These are phyloP conservation scores for Anguilla marmorata DNA, from an alignment of 2,797 vertebrate species.

Conservation along the genomic window DNA sequence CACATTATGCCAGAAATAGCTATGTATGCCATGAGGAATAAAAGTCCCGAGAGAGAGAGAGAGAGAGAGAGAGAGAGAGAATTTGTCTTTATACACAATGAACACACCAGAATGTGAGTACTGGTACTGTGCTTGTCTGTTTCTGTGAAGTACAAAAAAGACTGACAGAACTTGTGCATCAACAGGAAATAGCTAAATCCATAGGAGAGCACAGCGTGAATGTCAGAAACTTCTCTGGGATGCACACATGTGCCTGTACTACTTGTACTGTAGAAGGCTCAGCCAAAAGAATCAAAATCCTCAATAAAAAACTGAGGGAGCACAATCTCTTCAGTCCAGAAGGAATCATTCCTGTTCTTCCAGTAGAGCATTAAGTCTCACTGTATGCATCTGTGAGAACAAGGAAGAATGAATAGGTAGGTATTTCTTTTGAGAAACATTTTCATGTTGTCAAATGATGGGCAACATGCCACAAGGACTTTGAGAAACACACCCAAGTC, in stretches of 20 bases:
- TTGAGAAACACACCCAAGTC: background rate
- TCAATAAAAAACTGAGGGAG: slow-evolving; percentile 93
- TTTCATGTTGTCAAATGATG: background rate
- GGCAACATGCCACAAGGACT: background rate
- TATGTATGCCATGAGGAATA: too few relatives aligned
- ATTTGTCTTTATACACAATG: too few relatives aligned
- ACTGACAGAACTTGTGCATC: slow-evolving; percentile 59
- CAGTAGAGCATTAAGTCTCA: slow-evolving; percentile 91
- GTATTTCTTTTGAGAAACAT: background rate
- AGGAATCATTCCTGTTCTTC: slow-evolving; percentile 90
- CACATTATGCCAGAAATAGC: too few relatives aligned
- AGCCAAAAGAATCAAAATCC: slow-evolving; percentile 89
- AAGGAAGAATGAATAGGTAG: background rate
- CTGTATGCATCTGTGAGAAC: slow-evolving; percentile 83
- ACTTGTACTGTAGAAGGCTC: slow-evolving; percentile 86
- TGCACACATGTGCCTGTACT: slow-evolving; percentile 80
- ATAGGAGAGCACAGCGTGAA: slow-evolving; percentile 59
- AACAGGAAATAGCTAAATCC: slow-evolving; percentile 89
- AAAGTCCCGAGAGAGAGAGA: too few relatives aligned
- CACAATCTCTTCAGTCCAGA: slow-evolving; percentile 88
- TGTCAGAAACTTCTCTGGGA: background rate
- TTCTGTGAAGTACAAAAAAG: too few relatives aligned
- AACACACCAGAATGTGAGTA: too few relatives aligned
- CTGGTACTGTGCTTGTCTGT: too few relatives aligned
- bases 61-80: too few relatives aligned